Base-by-base conservation (phyloP, 2,888 invertebrate species). In the Limnephilus auricula region DNA sequence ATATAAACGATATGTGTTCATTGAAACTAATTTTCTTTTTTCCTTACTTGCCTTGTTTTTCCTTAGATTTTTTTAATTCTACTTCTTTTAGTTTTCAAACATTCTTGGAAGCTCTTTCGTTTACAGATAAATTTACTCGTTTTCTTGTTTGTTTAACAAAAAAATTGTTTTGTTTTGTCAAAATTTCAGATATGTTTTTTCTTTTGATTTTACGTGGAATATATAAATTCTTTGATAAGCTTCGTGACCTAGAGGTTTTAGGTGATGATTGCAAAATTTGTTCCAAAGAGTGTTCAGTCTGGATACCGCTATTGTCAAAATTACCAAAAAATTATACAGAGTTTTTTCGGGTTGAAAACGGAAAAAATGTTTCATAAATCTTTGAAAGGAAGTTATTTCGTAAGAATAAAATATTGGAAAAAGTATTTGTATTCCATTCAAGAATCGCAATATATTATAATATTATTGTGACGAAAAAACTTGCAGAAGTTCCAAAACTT, bases 381-480 rank as follows among this genome's bases (percentile, higher is more conserved):
- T 82, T 82, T 9, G 25, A 82, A 82, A 82, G 82, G 32, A 34
- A 34, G 34, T 32, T 34, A 34, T 34, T 82, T 82, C 2, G 18
- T 34, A n/a, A 82, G 34, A 82, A 82, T 45, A 85, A 86, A 50
- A 86, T 5, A 30, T 86, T 50, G 18, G 86, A 50, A 86, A 30
- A 86, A 10, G 50, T 32, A 86, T 86, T 86, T 31, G 86, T 86
- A 86, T 65, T 30, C 65, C 25, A n/a, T 65, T 9, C 32, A 65
- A 86, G 50, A 86, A 50, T 65, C 32, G 50, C 30, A 31, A 86
- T 86, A 50, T 65, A 86, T 50, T 86, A 65, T 65, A 65, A 65
- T 65, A 65, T 65, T 50, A 65, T 86, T 86, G 86, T 65, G 50
- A 86, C 50, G 65, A 86, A 85, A 45, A 86, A 86, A 86, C 13